These are phyloP conservation scores for Nanorana parkeri DNA, from an alignment of 2,113 vertebrate species.

Conservation along the genomic window DNA sequence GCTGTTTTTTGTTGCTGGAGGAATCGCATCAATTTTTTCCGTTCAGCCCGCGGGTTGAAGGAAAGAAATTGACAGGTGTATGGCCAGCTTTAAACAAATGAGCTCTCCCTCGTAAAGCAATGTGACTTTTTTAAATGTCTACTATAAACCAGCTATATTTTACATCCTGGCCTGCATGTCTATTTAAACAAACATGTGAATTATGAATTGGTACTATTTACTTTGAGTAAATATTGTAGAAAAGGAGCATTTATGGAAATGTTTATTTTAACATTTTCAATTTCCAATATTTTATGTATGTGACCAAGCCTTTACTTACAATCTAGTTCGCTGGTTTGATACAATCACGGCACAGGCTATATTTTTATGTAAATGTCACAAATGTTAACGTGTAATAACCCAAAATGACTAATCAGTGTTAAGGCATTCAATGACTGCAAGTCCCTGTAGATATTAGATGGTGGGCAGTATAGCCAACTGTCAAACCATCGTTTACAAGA, in stretches of 20 bases:
- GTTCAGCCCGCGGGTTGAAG: no score
- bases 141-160: background rate
- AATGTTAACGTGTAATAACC: no score
- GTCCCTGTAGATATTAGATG: no score
- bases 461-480: no score
- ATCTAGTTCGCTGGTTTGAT: no score
- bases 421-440: no score
- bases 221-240: background rate
- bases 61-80: no score
- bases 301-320: background rate
- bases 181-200: background rate
- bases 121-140: background rate
- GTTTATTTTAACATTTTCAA: background rate
- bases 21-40: no score
- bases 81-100: no score
- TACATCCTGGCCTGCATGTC: background rate
- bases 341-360: background rate
- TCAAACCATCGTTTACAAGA: no score
- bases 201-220: slow-evolving; percentile 1
- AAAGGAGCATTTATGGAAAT: background rate
- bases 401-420: no score
- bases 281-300: background rate
- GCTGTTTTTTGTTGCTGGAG: no score
- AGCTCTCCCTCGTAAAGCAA: background rate
- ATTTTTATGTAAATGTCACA: background rate